phyloP scores from a whole-genome alignment of 2,797 vertebrate genomes.

The Enteromius fasciolatus region DNA sequence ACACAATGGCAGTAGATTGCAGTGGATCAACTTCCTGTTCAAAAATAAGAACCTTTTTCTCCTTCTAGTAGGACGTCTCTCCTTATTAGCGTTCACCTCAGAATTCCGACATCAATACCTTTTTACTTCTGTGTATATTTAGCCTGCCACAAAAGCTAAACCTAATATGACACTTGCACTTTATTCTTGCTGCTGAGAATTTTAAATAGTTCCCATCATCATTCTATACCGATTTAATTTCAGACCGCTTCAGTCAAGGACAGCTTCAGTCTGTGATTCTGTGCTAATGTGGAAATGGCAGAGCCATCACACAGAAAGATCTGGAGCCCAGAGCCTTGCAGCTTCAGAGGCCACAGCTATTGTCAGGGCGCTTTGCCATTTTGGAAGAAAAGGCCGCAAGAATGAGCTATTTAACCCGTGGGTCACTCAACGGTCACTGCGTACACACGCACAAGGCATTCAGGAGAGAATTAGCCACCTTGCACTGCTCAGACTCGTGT shows the following conservation, averaged over 20 bases:
- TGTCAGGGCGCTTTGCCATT: slow-evolving; percentile 42
- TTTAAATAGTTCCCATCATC: slow-evolving; percentile 26
- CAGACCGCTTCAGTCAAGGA: background rate
- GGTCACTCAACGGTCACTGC: slow-evolving; percentile 59
- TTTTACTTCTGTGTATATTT: slow-evolving; percentile 38
- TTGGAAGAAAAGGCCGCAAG: slow-evolving; percentile 39
- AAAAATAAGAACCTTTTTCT: slow-evolving; percentile 43
- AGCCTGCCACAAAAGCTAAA: slow-evolving; percentile 36
- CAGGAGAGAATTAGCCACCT: slow-evolving; percentile 7
- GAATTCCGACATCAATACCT: slow-evolving; percentile 17
- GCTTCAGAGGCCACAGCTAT: slow-evolving; percentile 37
- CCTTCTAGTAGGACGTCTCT: slow-evolving; percentile 25
- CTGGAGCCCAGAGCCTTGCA: slow-evolving; percentile 19
- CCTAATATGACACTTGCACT: slow-evolving; percentile 20
- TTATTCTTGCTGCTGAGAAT: slow-evolving; percentile 13
- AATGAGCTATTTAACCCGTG: slow-evolving; percentile 60
- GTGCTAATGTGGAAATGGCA: background rate
- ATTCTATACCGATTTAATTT: slow-evolving; percentile 21
- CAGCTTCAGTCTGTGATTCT: background rate
- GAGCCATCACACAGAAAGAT: slow-evolving; percentile 1
- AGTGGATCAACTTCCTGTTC: slow-evolving; percentile 51
- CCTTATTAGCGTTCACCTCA: slow-evolving; percentile 34
- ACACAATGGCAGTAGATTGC: slow-evolving; percentile 63
- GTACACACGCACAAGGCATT: background rate
- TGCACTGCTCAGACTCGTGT: background rate